Base-by-base conservation (phyloP, 2,888 invertebrate species). In the Idaea straminata region DNA sequence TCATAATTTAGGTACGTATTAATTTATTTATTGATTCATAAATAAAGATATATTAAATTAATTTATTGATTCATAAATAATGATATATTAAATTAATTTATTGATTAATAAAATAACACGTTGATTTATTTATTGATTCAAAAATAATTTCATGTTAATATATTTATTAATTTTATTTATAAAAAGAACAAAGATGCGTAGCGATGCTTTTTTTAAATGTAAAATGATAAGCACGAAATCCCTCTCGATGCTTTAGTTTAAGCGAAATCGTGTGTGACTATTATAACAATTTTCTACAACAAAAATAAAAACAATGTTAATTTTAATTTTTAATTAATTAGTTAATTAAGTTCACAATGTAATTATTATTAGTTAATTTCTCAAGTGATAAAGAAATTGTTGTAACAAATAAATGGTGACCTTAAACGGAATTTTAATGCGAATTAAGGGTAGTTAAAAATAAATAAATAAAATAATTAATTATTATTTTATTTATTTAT, bases 371-470 rank as follows among this genome's bases (percentile, higher is more conserved):
- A 59, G 59, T 34, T 59, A 59, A 25, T 87, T 81, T 88, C 85
- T 87, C 87, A 89, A 90, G 92, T 91, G 92, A 92, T 92, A 90
- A 87, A 87, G 80, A 83, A 47, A 81, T 86, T 78, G 85, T 83
- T 87, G 88, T 87, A 87, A 85, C 86, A 82, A 82, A 87, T 85
- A 88, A 84, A 89, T 85, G 84, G 89, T 91, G 91, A 89, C 90
- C 90, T 91, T 91, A 85, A 85, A 85, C 84, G 89, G 88, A 88
- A 91, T 91, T 91, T 88, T 86, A 84, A 90, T 87, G 87, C 88
- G 89, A 81, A 58, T n/a, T 91, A 91, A 91, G 91, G 87, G 88
- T 91, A 91, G 91, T 79, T 90, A 89, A 87, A 84, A 83, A 86
- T 47, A 47, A 47, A 47, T 10, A 13, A 47, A 47, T 47, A 10